Percentiles rank a stretch among this genome's conserved stretches.
phyloP scores from a whole-genome alignment of 2,113 vertebrate species.

The Pelvicachromis taeniatus region DNA sequence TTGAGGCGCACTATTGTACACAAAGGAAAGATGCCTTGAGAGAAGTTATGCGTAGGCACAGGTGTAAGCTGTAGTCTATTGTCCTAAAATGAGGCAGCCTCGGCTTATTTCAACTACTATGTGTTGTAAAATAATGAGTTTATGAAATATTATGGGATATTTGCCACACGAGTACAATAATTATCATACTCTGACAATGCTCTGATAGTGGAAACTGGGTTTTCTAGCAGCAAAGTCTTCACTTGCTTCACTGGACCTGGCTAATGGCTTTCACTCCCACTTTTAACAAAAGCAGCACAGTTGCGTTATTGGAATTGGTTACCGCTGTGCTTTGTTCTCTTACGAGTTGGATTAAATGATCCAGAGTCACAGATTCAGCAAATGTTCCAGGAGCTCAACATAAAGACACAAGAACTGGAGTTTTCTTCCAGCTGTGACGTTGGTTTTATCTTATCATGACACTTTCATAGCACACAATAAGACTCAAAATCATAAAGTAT shows the following conservation, averaged over 20 bases:
- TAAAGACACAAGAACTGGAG: not conserved
- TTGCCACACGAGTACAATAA: not conserved
- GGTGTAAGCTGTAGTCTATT: not conserved
- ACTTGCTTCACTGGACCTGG: constrained; percentile 36
- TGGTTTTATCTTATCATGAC: constrained; percentile 35
- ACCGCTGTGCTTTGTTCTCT: not conserved
- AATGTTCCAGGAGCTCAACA: not conserved
- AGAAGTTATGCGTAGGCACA: not conserved
- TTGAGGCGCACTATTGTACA: not conserved
- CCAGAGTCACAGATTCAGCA: not conserved
- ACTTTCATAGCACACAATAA: constrained; percentile 28
- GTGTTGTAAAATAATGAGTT: not conserved
- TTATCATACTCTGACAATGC: not conserved
- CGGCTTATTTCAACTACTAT: not conserved
- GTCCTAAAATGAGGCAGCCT: not conserved
- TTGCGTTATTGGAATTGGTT: constrained; percentile 26
- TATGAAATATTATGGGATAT: not conserved
- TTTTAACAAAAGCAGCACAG: constrained; percentile 19
- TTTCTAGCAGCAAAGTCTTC: not conserved
- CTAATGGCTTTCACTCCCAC: constrained; percentile 30
- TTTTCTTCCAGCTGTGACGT: constrained; percentile 10
- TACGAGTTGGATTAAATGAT: not conserved
- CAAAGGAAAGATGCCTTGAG: not conserved
- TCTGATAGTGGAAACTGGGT: not conserved
- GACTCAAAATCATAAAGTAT: constrained; percentile 47